Evolutionary conservation across 2,888 invertebrate genomes (phyloP).

Genomic region (Ypsolopha sequella): DNA sequence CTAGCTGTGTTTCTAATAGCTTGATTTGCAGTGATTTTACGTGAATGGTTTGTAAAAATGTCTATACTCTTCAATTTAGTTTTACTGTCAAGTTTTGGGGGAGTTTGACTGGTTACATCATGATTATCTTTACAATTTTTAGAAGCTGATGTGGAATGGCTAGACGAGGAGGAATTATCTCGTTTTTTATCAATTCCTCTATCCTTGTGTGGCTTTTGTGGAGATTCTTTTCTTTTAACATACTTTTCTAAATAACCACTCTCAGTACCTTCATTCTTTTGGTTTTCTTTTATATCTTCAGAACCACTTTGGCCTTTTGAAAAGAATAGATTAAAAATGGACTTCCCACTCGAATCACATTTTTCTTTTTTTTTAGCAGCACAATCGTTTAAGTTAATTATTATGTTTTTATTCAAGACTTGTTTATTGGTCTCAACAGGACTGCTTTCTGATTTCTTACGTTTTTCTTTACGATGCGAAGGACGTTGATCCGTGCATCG

Average conservation of each 20-base stretch:
- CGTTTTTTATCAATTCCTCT: conserved; percentile 14
- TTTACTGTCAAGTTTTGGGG: conserved; percentile 34
- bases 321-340: conserved; percentile 31
- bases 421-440: conserved; percentile 22
- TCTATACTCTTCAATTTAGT: conserved; percentile 46
- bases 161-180: conserved; percentile 28
- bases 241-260: conserved; percentile 49
- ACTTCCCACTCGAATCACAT: conserved; percentile 26
- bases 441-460: conserved; percentile 44
- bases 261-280: conserved; percentile 23
- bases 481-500: conserved; percentile 51
- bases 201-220: conserved; percentile 9
- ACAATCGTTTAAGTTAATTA: conserved; percentile 23
- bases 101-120: conserved; percentile 18
- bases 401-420: conserved; percentile 25
- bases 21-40: conserved; percentile 32
- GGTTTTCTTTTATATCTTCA: conserved; percentile 24
- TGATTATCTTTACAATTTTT: conserved; percentile 25
- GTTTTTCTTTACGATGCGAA: conserved; percentile 60
- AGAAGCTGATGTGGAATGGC: conserved; percentile 38
- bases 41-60: conserved; percentile 46
- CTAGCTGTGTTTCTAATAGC: conserved; percentile 43
- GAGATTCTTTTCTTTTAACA: conserved; percentile 48
- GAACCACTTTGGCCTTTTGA: conserved; percentile 22
- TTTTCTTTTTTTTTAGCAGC: conserved; percentile 28